Base-by-base conservation (phyloP, 2,888 invertebrate genomes). In the Rhagonycha lutea region DNA sequence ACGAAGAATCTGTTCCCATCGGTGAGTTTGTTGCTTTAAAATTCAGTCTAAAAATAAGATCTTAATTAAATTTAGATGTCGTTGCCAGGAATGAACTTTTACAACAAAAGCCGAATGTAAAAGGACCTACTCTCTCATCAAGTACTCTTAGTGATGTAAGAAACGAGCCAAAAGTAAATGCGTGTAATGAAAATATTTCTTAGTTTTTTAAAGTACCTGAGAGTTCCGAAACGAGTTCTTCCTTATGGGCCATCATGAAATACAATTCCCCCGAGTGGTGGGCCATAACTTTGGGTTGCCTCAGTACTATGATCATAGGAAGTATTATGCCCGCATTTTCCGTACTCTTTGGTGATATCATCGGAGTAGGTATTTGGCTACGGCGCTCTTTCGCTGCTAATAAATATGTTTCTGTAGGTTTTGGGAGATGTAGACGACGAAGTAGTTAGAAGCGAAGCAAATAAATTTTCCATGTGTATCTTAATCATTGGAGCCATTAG, bases 271-370 rank as follows among this genome's bases (percentile, higher is more conserved):
- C 92, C 0, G 95, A 95, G 86, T 93, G 93, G 93, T 89, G 89
- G 47, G 90, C 90, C 1, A 89, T 94, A n/a, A 81, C 90, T 0
- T 78, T 90, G 0, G 95, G 93, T 4, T 91, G 91, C 76, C 12
- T 92, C 0, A 89, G 91, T 24, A 91, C 94, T 0, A 82, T 92
- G 0, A 82, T 92, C 18, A 92, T 92, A 85, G 95, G 95, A 1
- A 91, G 91, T 81, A 90, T 92, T 11, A 93, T 93, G 91, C 95
- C 95, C 0, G 82, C 93, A 10, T 92, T 94, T 82, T 92, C 93
- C 0, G 87, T 95, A 11, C 87, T 95, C 60, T 92, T 95, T 81
- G 94, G 95, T 73, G 92, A 92, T 82, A 91, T 94, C 80, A 84
- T 94, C 65, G 91, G 91, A 32, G 92, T 92, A 88, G 89, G 89